phyloP scores from a whole-genome alignment of 2,797 vertebrate species.

The Syngnathus acus region DNA sequence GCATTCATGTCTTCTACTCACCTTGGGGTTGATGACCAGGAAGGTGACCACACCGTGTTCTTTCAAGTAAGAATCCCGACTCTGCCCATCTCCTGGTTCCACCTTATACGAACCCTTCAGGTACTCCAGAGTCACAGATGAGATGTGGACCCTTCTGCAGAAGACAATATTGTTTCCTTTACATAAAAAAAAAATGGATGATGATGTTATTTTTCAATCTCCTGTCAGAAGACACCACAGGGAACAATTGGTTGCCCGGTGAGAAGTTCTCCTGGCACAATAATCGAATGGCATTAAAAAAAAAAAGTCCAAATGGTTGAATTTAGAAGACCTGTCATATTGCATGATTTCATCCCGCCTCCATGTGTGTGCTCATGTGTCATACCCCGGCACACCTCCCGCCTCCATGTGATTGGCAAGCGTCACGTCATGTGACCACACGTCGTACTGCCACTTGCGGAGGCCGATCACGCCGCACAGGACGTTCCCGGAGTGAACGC shows the following conservation, averaged over 20 bases:
- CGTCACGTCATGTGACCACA: slow-evolving; percentile 97
- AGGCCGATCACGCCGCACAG: slow-evolving; percentile 94
- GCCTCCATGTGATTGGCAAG: slow-evolving; percentile 98
- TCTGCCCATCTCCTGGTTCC: slow-evolving; percentile 87
- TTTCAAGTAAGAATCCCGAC: slow-evolving; percentile 89
- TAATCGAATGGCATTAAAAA: slow-evolving; percentile 1
- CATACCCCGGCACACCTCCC: slow-evolving; percentile 89
- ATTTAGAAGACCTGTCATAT: neutral
- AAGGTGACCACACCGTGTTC: slow-evolving; percentile 88
- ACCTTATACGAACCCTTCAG: slow-evolving; percentile 93
- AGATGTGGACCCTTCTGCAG: slow-evolving; percentile 92
- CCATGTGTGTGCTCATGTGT: neutral
- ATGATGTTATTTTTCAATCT: slow-evolving; percentile 7
- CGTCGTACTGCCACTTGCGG: slow-evolving; percentile 97
- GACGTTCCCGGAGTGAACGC: slow-evolving; percentile 95
- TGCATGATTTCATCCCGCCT: neutral
- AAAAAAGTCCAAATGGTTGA: neutral
- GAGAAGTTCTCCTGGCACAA: slow-evolving; percentile 31
- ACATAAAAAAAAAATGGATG: slow-evolving; percentile 3
- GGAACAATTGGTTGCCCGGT: slow-evolving; percentile 33
- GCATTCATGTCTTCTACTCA: slow-evolving; percentile 43
- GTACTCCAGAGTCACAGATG: slow-evolving; percentile 90
- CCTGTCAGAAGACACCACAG: slow-evolving; percentile 15
- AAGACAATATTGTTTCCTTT: slow-evolving; percentile 5
- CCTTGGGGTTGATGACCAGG: slow-evolving; percentile 98